These are phyloP conservation scores for Thrips palmi DNA, from an alignment of 1,140 invertebrate species.

Conservation along the genomic window DNA sequence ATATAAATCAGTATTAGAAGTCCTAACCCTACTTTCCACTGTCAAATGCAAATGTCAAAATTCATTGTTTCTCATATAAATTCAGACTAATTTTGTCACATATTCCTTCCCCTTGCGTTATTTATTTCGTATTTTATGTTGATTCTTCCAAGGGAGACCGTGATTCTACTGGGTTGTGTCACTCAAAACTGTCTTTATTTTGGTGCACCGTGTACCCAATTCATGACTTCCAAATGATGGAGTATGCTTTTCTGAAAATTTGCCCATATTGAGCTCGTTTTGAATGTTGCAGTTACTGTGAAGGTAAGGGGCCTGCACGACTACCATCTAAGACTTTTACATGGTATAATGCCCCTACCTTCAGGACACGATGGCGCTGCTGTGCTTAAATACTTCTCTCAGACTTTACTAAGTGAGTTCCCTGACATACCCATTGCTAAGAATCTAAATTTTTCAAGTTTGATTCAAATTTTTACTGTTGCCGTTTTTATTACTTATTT, in stretches of 20 bases:
- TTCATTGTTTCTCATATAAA: too few relatives aligned
- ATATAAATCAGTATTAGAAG: background rate
- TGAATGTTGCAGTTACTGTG: slow-evolving; percentile 65
- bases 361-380: slow-evolving; percentile 91
- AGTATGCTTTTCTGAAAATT: background rate
- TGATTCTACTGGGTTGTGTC: background rate
- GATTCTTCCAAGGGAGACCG: background rate
- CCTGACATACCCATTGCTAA: slow-evolving; percentile 1
- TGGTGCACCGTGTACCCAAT: slow-evolving; percentile 1
- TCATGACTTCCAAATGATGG: background rate
- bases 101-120: background rate
- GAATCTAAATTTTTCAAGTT: slow-evolving; percentile 11
- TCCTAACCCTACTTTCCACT: too few relatives aligned
- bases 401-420: slow-evolving; percentile 81
- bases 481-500: slow-evolving; percentile 7
- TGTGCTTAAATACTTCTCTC: slow-evolving; percentile 94
- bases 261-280: slow-evolving; percentile 6
- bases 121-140: background rate
- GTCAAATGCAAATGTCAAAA: too few relatives aligned
- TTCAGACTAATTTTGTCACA: too few relatives aligned
- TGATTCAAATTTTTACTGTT: background rate
- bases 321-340: slow-evolving; percentile 79
- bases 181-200: slow-evolving; percentile 1
- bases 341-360: slow-evolving; percentile 78
- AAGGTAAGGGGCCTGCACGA: slow-evolving; percentile 95